A percentile compares a stretch with the other conserved stretches of the same genome.
phyloP scores from a whole-genome alignment of 2,888 invertebrate genomes.

The Morinoia aosen region DNA sequence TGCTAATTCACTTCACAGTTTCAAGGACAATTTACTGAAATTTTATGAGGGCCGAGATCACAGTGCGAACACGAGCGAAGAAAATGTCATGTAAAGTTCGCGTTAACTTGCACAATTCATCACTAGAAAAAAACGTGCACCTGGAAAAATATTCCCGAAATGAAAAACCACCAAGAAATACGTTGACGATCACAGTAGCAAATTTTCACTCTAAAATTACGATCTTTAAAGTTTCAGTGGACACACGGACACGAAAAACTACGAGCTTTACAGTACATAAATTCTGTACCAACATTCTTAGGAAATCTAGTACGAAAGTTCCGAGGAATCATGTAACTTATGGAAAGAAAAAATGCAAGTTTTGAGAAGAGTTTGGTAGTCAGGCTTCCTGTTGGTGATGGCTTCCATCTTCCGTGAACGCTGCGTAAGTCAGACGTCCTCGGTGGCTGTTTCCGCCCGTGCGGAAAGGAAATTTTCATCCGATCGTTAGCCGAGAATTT shows the following conservation, averaged over 20 bases:
- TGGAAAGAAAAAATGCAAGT: background rate
- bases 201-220: background rate
- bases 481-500: constrained; percentile 31
- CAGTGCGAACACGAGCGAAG: background rate
- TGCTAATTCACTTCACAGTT: too few relatives aligned
- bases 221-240: background rate
- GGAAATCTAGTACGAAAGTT: background rate
- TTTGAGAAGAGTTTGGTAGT: constrained; percentile 1
- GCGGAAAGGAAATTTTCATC: constrained; percentile 30
- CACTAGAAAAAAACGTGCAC: background rate
- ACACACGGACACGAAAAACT: background rate
- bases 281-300: background rate
- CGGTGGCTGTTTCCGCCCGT: background rate
- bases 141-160: background rate
- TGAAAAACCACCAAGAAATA: background rate
- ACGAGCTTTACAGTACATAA: background rate
- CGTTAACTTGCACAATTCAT: background rate
- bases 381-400: background rate
- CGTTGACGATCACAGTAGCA: background rate
- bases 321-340: background rate
- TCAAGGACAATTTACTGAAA: background rate
- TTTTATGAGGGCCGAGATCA: too few relatives aligned
- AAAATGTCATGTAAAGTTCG: background rate
- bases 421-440: background rate
- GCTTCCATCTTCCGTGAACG: background rate